phyloP scores from a whole-genome alignment of 2,888 invertebrate species.

The Drosophila buzzatii region DNA sequence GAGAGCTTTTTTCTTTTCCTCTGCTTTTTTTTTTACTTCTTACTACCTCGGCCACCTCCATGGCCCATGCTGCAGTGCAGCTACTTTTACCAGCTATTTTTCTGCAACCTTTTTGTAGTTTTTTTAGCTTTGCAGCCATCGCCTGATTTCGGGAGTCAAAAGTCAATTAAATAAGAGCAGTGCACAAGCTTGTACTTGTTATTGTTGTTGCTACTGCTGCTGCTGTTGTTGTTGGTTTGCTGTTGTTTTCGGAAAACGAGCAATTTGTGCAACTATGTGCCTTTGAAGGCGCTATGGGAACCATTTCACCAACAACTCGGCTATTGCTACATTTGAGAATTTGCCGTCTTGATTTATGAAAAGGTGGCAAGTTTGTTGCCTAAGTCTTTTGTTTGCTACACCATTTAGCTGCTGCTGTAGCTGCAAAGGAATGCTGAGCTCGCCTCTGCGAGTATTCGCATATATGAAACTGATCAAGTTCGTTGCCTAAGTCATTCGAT shows the following conservation, averaged over 20 bases:
- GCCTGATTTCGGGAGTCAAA: slow-evolving; percentile 81
- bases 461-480: slow-evolving; percentile 45
- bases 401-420: not conserved
- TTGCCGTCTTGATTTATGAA: slow-evolving; percentile 61
- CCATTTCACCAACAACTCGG: slow-evolving; percentile 62
- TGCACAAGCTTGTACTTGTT: slow-evolving; percentile 74
- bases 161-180: slow-evolving; percentile 84
- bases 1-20: slow-evolving; percentile 55
- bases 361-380: slow-evolving; percentile 50
- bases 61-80: slow-evolving; percentile 8
- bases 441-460: not conserved
- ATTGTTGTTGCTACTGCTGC: slow-evolving; percentile 40
- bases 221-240: slow-evolving; percentile 24
- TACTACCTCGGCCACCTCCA: slow-evolving; percentile 5
- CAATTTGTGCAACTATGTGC: slow-evolving; percentile 70
- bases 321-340: slow-evolving; percentile 40
- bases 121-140: slow-evolving; percentile 50
- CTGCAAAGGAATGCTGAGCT: not conserved
- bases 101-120: slow-evolving; percentile 30
- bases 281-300: slow-evolving; percentile 69
- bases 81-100: slow-evolving; percentile 38
- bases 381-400: slow-evolving; percentile 42
- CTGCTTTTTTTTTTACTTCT: slow-evolving; percentile 17
- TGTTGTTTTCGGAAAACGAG: slow-evolving; percentile 64
- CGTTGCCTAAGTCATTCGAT: slow-evolving; percentile 71